These are phyloP conservation scores for Bombus polaris DNA, from an alignment of 1,140 invertebrate genomes.

Conservation along the genomic window DNA sequence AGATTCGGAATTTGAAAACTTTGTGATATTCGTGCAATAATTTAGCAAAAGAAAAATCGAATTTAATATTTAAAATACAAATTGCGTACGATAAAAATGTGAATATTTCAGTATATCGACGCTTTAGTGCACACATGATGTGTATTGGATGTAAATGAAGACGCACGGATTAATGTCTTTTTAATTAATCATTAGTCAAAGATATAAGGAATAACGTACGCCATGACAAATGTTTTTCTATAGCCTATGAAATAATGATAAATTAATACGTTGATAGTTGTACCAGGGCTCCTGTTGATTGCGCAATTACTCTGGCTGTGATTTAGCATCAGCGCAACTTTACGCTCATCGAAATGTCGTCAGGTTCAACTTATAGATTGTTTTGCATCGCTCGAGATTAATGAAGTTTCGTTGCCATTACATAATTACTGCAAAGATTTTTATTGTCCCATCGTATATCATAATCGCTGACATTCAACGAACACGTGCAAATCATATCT, in stretches of 20 bases:
- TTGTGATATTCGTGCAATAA: too few species aligned
- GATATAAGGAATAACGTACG: not conserved
- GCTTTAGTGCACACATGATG: not conserved
- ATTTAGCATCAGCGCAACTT: slow-evolving; percentile 32
- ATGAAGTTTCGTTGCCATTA: slow-evolving; percentile 28
- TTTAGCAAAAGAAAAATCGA: too few species aligned
- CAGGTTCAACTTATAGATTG: slow-evolving; percentile 18
- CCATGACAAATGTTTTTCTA: slow-evolving; percentile 9
- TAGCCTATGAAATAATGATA: slow-evolving; percentile 6
- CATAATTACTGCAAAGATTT: slow-evolving; percentile 27
- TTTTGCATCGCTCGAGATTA: slow-evolving; percentile 29
- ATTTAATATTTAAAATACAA: too few species aligned
- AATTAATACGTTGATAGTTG: slow-evolving; percentile 15
- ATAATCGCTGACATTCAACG: not conserved
- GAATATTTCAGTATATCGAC: not conserved
- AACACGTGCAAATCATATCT: not conserved
- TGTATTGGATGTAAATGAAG: not conserved
- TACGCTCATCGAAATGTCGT: slow-evolving; percentile 41
- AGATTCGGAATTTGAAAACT: too few species aligned
- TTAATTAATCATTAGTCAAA: slow-evolving; percentile 8
- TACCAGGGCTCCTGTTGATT: slow-evolving; percentile 33
- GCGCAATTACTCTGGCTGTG: slow-evolving; percentile 30
- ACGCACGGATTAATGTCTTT: not conserved
- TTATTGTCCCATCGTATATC: not conserved
- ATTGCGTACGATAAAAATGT: not conserved